Base-by-base conservation (phyloP, 2,113 vertebrate genomes). In the Lepidothrix coronata region DNA sequence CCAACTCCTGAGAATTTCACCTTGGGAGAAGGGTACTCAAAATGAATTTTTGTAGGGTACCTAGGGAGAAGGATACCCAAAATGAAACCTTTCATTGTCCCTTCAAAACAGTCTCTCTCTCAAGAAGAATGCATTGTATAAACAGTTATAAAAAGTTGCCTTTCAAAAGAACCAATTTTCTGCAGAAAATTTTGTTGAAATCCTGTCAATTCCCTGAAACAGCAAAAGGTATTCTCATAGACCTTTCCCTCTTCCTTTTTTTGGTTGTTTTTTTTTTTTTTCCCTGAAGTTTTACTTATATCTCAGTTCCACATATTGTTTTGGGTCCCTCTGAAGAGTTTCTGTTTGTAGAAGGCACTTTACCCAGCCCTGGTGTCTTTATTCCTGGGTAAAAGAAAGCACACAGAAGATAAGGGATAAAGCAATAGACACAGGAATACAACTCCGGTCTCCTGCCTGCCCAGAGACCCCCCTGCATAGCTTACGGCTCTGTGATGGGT, bases 401-500 rank as follows among this genome's bases (percentile, higher is more conserved):
- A 73, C 20, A 33, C 12, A 65, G 31, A 58, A 62, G 17, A 52
- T 6, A 61, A 58, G 31, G 73, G 24, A 84, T 7, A 67, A 84
- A 89, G 35, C 37, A 59, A 65, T 7, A 91, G 31, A 33, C 35
- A n/a, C 2, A 67, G 14, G 28, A 91, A 75, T 4, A 74, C 9
- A 75, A 14, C 12, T 14, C 19, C 43, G 18, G 30, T 62, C 68
- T 84, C 76, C 44, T 82, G 61, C 54, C 62, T 75, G 58, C 67
- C 46, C 68, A 55, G 43, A 79, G n/a, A 54, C 7, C 21, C 77
- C 83, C 65, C 73, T 11, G 48, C 9, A 6, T 77, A 62, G 74
- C 96, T 97, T 97, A 97, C 95, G 94, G 96, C 63, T 97, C 96
- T 75, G 78, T 39, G 63, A 59, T 2, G 9, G 71, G 44, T 2